phyloP scores from a whole-genome alignment of 2,797 vertebrate genomes.

The Prunella strophiata region DNA sequence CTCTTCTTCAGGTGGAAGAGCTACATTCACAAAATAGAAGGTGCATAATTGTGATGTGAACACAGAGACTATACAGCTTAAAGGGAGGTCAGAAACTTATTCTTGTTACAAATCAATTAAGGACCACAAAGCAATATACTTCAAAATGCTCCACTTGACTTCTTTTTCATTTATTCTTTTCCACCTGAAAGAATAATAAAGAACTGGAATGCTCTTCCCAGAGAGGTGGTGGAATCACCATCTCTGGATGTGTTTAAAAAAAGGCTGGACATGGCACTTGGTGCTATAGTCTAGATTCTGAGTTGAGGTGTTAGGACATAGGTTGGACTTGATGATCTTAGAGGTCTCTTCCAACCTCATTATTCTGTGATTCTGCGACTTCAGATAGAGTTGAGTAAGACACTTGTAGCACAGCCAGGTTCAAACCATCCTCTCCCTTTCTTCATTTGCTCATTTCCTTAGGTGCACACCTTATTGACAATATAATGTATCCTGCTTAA shows the following conservation, averaged over 20 bases:
- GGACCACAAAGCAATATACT: neutral
- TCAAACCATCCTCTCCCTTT: neutral
- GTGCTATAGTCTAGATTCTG: too few species aligned
- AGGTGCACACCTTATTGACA: neutral
- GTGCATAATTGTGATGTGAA: neutral
- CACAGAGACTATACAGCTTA: neutral
- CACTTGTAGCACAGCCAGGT: neutral
- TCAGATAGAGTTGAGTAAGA: neutral
- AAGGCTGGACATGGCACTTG: too few species aligned
- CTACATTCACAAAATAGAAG: neutral
- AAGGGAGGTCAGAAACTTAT: neutral
- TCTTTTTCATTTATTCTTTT: too few species aligned
- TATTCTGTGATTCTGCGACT: neutral
- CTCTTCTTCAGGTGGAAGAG: neutral
- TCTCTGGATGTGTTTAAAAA: too few species aligned
- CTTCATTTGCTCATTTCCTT: neutral
- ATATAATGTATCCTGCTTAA: neutral
- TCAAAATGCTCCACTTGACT: neutral
- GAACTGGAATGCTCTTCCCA: too few species aligned
- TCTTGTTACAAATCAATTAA: neutral
- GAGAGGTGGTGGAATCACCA: too few species aligned
- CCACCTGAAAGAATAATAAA: too few species aligned
- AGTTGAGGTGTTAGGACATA: too few species aligned
- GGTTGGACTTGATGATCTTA: too few species aligned
- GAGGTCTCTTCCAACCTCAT: too few species aligned